phyloP scores from a whole-genome alignment of 2,888 invertebrate species.

The Actias luna region DNA sequence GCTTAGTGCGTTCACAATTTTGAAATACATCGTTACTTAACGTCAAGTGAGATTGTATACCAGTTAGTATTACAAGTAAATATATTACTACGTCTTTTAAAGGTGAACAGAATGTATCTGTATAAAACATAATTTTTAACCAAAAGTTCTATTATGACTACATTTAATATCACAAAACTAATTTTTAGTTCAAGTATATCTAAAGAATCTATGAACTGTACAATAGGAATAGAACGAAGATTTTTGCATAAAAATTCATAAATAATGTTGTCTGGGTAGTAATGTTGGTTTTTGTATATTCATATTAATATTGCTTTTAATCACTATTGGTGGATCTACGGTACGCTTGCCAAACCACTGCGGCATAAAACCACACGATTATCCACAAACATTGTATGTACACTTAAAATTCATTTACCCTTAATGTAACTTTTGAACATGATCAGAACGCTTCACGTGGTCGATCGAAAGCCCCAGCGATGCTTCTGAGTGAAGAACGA shows the following conservation, averaged over 20 bases:
- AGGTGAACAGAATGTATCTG: too few species aligned
- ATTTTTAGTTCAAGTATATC: background rate
- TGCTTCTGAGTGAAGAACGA: conserved; percentile 35
- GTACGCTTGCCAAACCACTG: conserved; percentile 5
- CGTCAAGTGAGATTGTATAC: too few species aligned
- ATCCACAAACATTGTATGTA: background rate
- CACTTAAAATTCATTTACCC: background rate
- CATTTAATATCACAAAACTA: too few species aligned
- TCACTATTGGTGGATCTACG: background rate
- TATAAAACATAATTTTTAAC: too few species aligned
- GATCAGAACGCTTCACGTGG: conserved; percentile 37
- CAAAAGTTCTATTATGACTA: too few species aligned
- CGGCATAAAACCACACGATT: background rate
- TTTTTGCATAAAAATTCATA: background rate
- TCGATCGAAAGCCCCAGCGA: conserved; percentile 40
- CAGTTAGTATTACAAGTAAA: too few species aligned
- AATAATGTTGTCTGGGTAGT: background rate
- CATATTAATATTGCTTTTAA: background rate
- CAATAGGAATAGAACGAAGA: background rate
- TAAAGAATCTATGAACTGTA: too few species aligned
- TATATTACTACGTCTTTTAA: too few species aligned
- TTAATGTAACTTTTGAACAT: conserved; percentile 23
- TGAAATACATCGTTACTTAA: too few species aligned
- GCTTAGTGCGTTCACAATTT: too few species aligned
- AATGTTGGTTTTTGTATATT: conserved; percentile 1